Evolutionary conservation across 1,140 invertebrate genomes (phyloP), one percentile per base, ranked within the genome.

Genomic region (Achroia grisella): DNA sequence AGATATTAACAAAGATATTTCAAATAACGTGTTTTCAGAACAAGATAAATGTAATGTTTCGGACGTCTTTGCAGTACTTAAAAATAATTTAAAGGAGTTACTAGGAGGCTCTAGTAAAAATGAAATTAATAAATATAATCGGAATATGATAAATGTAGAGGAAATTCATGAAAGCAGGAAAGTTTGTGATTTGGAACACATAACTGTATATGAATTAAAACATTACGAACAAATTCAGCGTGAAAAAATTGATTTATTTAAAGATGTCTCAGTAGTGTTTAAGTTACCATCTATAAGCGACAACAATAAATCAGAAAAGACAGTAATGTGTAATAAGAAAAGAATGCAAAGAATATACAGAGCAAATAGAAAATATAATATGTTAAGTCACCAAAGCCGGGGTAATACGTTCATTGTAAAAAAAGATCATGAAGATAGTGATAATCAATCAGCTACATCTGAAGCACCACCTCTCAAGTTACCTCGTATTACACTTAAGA

Each of bases 381-480:
- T 79, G 52, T 43, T 78, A 44, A 52, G 62, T 29, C 53, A 72
- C 49, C 61, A 73, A 48, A 61, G 59, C 10, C 55, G 62, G 12
- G 48, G 45, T 6, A 52, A 67, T 41, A 71, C 81, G 8, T 82
- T 79, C 56, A 79, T 80, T 42, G 66, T 80, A 2, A 65, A 73
- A 1, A 51, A 68, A 44, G 55, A 61, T 46, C 59, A 68, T 33
- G 67, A 71, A 23, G 63, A 69, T 42, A 75, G 64, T 40, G 78
- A 75, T 50, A 32, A 6, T 12, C 62, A 66, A 14, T 75, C 71
- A 2, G 56, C 69, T 35, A 57, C 66, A 2, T 63, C 67, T 10
- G 80, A 79, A 59, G 71, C 67, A 6, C 80, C 78, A 8, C 75
- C 78, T 6, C 51, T 85, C n/a, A 85, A 82, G 54, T 52, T 85